Base-by-base conservation (phyloP, 2,113 vertebrate genomes). In the Microtus montanus region DNA sequence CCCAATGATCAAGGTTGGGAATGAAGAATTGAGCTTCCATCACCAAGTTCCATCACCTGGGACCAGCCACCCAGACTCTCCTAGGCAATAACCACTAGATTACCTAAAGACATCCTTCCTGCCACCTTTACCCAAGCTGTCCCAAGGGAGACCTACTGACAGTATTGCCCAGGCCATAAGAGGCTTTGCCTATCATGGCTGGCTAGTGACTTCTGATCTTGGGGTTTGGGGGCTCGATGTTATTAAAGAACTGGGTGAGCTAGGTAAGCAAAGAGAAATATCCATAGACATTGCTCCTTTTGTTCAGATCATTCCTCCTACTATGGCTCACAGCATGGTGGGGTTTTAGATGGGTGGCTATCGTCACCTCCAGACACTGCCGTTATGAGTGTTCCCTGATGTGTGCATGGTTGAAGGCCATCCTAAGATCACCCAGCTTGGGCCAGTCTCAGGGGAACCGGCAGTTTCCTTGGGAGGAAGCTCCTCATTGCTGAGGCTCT, bases 391-490 rank as follows among this genome's bases (percentile, higher is more conserved):
- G 1, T 38, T 5, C 38, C 5, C 14, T 3, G 66, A 13, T 0
- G 1, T 0, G 0, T 0, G 28, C 63, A 35, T 19, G 0, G 2
- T 22, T 44, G 7, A 0, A 15, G 44, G 41, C 44, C 83, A 9
- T 26, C 58, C 83, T 24, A 2, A 17, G 35, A n/a, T 26, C 54
- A 2, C 83, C 63, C 30, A 5, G 28, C 5, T 41, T 52, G 14
- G 15, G 87, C 89, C 84, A 58, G 0, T 68, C 66, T 54, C 73
- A 19, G 63, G 90, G 89, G 66, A 93, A 7, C 77, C 26, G 15
- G 79, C 6, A 15, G 5, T 41, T 0, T 70, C 47, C 4, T 0
- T 0, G 2, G 28, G 44, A 5, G 1, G 20, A 26, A 0, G 19
- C 5, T 44, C 68, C 12, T 87, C 26, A 74, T 79, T 66, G 80